These are phyloP conservation scores for Alauda arvensis DNA, from an alignment of 2,797 vertebrate species.

Conservation along the genomic window DNA sequence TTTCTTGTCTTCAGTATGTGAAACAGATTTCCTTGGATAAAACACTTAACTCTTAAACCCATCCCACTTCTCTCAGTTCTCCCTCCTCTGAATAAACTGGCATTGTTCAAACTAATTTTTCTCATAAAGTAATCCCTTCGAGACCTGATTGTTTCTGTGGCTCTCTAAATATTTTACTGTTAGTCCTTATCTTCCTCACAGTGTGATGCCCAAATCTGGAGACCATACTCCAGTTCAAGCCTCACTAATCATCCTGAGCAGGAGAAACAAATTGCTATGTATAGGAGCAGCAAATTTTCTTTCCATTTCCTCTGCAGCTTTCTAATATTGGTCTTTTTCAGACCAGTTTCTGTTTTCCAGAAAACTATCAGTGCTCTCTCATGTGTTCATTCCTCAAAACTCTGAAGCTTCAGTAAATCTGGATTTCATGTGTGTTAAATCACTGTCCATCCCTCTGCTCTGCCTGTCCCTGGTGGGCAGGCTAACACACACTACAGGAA, in stretches of 20 bases:
- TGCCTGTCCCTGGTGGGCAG: neutral
- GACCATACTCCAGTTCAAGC: neutral
- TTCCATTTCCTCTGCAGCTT: neutral
- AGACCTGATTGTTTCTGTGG: neutral
- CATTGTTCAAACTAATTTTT: neutral
- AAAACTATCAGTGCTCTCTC: neutral
- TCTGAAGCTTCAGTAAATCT: neutral
- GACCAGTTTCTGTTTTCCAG: neutral
- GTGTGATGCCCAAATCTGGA: neutral
- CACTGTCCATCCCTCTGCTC: neutral
- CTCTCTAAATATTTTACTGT: neutral
- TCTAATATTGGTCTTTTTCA: neutral
- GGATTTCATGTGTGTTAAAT: neutral
- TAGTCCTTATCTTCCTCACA: neutral
- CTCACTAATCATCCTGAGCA: neutral
- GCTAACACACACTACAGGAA: rapidly evolving
- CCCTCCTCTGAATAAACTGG: neutral
- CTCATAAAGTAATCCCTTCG: neutral
- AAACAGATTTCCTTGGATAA: neutral
- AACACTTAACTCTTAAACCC: neutral
- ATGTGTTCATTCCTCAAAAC: neutral
- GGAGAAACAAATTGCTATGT: neutral
- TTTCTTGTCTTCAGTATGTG: neutral
- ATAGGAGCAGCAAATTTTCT: neutral
- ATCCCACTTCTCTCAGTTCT: neutral